Conservation (phyloP, 1,140 invertebrate species). For the Luehdorfia chinensis region DNA sequence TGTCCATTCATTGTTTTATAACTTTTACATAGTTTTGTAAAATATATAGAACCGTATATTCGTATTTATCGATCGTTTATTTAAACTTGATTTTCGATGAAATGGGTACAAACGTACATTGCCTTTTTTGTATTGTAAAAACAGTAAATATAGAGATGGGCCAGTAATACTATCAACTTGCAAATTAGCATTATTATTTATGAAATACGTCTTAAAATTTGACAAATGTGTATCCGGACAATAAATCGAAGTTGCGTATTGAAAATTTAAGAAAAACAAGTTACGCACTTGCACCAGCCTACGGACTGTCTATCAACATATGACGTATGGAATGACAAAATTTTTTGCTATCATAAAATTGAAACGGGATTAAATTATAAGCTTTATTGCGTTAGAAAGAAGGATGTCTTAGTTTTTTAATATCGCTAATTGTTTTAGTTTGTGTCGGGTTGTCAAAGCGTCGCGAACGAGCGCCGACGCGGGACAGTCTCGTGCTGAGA, state of each 20-base stretch:
- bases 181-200: too few species aligned
- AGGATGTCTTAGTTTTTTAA: constrained; percentile 24
- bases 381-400: constrained; percentile 19
- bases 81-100: too few species aligned
- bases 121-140: too few species aligned
- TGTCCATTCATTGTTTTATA: too few species aligned
- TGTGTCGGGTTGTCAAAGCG: constrained; percentile 73
- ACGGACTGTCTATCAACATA: constrained; percentile 67
- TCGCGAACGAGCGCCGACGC: constrained; percentile 71
- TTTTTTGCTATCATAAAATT: constrained; percentile 12
- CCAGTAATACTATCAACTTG: too few species aligned
- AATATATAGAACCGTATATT: too few species aligned
- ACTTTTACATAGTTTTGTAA: too few species aligned
- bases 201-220: constrained; percentile 14
- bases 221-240: constrained; percentile 57
- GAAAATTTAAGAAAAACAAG: constrained; percentile 51
- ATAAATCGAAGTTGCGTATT: constrained; percentile 66
- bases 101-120: too few species aligned
- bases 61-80: too few species aligned
- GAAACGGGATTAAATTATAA: constrained; percentile 15
- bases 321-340: constrained; percentile 43
- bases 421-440: constrained; percentile 32
- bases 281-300: constrained; percentile 45
- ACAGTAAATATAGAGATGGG: too few species aligned
- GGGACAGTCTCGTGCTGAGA: constrained; percentile 75